Conservation (phyloP, 2,797 vertebrate genomes). For the Urocyon cinereoargenteus region DNA sequence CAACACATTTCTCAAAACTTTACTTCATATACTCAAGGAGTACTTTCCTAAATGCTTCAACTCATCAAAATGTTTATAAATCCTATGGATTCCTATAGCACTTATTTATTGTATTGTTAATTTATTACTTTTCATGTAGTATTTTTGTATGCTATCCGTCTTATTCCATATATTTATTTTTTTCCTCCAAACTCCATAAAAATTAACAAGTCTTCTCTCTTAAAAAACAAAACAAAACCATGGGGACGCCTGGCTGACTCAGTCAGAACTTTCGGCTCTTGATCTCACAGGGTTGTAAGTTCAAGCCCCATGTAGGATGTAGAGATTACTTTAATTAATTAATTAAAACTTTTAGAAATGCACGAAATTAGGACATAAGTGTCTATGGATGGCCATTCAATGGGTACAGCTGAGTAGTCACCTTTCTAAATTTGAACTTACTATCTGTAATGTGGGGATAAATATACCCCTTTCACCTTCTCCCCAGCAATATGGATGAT, state of each 20-base stretch:
- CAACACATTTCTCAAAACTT: background rate
- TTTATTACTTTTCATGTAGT: background rate
- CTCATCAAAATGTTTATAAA: background rate
- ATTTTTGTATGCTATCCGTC: background rate
- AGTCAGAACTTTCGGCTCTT: background rate
- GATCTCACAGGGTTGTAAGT: background rate
- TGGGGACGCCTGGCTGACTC: background rate
- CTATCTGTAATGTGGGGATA: background rate
- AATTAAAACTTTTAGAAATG: background rate
- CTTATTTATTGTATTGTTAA: constrained; percentile 1
- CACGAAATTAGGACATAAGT: background rate
- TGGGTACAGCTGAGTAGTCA: background rate
- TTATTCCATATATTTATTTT: background rate
- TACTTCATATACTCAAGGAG: background rate
- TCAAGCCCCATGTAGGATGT: background rate
- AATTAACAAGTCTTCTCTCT: background rate
- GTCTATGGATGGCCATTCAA: background rate
- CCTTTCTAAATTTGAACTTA: background rate
- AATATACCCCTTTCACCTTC: background rate
- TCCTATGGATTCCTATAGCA: background rate
- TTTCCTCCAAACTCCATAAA: background rate
- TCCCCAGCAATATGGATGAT: background rate
- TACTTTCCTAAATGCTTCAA: background rate
- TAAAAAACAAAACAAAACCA: background rate
- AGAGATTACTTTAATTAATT: background rate